phyloP scores from a whole-genome alignment of 2,113 vertebrate species.

The Zosterops pallidus region DNA sequence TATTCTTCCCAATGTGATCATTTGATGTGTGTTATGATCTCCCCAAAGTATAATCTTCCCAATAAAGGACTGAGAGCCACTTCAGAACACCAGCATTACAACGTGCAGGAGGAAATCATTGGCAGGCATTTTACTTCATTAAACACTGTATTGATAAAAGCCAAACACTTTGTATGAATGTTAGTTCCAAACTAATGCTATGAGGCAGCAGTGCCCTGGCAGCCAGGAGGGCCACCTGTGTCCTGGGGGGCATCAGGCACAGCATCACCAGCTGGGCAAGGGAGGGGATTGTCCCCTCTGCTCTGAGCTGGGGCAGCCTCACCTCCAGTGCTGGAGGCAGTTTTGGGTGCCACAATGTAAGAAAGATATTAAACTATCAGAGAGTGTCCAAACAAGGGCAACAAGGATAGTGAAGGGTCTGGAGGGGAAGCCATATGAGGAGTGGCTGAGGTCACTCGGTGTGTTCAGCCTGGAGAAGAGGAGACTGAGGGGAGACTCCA shows the following conservation, averaged over 20 bases:
- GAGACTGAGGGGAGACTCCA: background rate
- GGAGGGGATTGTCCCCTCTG: background rate
- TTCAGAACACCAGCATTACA: background rate
- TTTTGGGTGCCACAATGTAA: rapidly evolving
- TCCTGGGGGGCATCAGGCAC: background rate
- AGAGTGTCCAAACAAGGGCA: rapidly evolving
- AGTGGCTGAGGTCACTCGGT: too few species aligned
- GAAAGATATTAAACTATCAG: rapidly evolving
- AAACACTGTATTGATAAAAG: background rate
- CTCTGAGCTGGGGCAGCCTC: rapidly evolving
- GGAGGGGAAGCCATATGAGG: background rate
- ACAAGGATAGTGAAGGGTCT: rapidly evolving
- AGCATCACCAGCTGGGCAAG: rapidly evolving
- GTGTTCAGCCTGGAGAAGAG: background rate
- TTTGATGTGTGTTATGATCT: background rate
- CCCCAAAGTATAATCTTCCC: background rate
- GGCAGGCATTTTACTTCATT: background rate
- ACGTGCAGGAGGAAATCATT: background rate
- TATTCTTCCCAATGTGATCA: background rate
- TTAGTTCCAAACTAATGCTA: background rate
- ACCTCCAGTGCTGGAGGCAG: background rate
- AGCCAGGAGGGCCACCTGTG: background rate
- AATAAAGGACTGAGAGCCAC: background rate
- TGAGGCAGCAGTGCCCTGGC: background rate
- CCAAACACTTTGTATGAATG: background rate